phyloP scores from a whole-genome alignment of 2,113 vertebrate genomes.

The Mus pahari region DNA sequence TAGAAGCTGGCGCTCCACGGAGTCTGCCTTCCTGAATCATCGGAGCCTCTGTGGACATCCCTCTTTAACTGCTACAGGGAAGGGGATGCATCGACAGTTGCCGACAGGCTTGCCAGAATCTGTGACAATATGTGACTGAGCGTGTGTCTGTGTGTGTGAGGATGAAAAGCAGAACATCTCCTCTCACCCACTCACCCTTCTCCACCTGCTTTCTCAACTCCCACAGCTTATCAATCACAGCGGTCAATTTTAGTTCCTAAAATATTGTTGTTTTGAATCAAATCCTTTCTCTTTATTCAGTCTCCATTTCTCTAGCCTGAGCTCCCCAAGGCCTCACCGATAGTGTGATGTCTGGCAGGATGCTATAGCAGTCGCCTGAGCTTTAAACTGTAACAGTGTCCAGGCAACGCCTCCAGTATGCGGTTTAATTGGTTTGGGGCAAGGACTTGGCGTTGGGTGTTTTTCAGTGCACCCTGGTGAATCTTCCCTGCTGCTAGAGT shows the following conservation, averaged over 20 bases:
- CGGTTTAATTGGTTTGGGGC: neutral
- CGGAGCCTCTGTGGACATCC: neutral
- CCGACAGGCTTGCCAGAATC: conserved; percentile 24
- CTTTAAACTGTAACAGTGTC: neutral
- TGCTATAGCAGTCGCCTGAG: rapidly evolving
- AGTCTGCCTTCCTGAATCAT: neutral
- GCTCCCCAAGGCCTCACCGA: neutral
- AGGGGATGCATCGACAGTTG: neutral
- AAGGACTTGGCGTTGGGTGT: neutral
- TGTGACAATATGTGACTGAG: neutral
- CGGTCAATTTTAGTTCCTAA: conserved; percentile 33
- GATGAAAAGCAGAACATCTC: neutral
- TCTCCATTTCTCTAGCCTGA: neutral
- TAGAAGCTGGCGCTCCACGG: neutral
- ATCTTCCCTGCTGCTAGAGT: neutral
- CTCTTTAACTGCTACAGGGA: neutral
- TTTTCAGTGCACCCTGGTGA: neutral
- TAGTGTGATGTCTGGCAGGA: neutral
- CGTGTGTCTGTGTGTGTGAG: neutral
- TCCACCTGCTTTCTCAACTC: neutral
- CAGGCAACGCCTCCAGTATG: neutral
- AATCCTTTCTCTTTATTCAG: neutral
- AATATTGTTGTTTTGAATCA: conserved; percentile 17
- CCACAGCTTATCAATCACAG: conserved; percentile 45
- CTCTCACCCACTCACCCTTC: neutral